Conservation (phyloP, 1,140 invertebrate species). For the Papilio polytes region DNA sequence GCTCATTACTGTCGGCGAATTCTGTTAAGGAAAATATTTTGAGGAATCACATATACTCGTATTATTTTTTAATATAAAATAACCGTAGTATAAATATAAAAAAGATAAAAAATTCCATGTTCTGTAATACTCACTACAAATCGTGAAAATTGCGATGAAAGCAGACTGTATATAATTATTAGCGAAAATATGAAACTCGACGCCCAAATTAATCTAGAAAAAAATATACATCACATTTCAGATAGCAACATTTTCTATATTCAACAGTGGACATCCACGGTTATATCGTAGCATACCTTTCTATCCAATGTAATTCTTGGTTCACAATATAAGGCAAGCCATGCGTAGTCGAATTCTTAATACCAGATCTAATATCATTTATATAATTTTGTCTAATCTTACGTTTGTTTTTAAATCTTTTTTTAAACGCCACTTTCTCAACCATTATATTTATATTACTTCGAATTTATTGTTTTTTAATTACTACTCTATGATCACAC, state of each 20-base stretch:
- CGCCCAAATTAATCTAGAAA: slow-evolving; percentile 67
- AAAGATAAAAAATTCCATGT: not conserved
- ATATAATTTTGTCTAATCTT: not conserved
- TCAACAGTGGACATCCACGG: not conserved
- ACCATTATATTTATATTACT: not conserved
- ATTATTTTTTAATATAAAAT: slow-evolving; percentile 17
- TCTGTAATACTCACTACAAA: slow-evolving; percentile 59
- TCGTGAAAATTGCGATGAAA: slow-evolving; percentile 60
- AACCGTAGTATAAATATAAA: too few relatives aligned
- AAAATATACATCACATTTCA: not conserved
- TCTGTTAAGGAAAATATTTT: slow-evolving; percentile 50
- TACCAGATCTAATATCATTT: not conserved
- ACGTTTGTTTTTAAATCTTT: slow-evolving; percentile 5
- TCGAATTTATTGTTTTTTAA: not conserved
- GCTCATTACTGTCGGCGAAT: slow-evolving; percentile 86
- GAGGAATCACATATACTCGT: not conserved
- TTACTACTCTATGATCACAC: not conserved
- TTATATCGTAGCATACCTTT: slow-evolving; percentile 52
- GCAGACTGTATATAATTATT: slow-evolving; percentile 50
- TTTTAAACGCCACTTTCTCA: not conserved
- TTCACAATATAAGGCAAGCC: slow-evolving; percentile 64
- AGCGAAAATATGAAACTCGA: slow-evolving; percentile 51
- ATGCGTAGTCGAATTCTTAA: slow-evolving; percentile 60
- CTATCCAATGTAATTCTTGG: slow-evolving; percentile 57
- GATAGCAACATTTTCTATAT: too few relatives aligned